These are phyloP conservation scores for Hapalemur alaotrensis DNA, from an alignment of 2,797 vertebrate species.

Conservation along the genomic window DNA sequence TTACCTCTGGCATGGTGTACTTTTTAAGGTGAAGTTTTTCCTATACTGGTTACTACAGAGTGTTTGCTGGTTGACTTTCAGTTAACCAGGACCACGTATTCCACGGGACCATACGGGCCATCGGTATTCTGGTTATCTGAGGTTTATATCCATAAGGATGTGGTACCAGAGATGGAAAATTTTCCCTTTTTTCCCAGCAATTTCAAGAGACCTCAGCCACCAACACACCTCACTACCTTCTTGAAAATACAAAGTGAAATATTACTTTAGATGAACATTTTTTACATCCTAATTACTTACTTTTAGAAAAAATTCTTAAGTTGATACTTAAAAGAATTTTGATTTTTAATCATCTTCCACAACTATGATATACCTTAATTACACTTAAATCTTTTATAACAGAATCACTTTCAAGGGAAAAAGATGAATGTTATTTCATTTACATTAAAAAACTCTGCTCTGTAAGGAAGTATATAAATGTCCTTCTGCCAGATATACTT, in stretches of 20 bases:
- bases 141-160: background rate
- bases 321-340: slow-evolving; percentile 47
- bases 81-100: background rate
- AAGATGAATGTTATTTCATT: slow-evolving; percentile 19
- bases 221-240: background rate
- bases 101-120: background rate
- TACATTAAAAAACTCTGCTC: slow-evolving; percentile 41
- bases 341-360: slow-evolving; percentile 39
- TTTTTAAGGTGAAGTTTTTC: slow-evolving; percentile 1
- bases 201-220: background rate
- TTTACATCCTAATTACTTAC: background rate
- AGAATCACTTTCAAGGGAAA: slow-evolving; percentile 28
- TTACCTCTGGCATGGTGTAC: background rate
- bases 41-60: background rate
- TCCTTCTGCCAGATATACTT: background rate
- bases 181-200: background rate
- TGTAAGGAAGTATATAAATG: slow-evolving; percentile 51
- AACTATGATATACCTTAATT: slow-evolving; percentile 30
- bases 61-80: background rate
- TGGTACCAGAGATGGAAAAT: background rate
- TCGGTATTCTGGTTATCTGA: background rate
- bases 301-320: slow-evolving; percentile 51
- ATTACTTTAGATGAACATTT: slow-evolving; percentile 20
- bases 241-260: slow-evolving; percentile 29
- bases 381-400: background rate